A percentile compares a stretch with the other conserved stretches of the same genome.
Conservation (phyloP, 2,888 invertebrate species). For the Parascotia fuliginaria region DNA sequence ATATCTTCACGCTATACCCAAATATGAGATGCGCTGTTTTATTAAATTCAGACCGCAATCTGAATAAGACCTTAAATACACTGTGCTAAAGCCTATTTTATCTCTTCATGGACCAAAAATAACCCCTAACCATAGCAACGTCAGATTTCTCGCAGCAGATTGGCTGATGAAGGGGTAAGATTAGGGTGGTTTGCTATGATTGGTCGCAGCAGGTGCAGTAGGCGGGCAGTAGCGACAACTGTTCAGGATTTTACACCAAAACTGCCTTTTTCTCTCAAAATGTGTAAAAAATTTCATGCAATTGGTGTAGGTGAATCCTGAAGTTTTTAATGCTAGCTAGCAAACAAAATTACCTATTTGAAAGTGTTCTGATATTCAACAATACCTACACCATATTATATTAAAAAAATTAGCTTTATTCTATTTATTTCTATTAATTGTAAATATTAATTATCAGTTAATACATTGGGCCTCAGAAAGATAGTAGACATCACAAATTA, state of each 20-base stretch:
- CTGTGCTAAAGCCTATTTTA: conserved; percentile 25
- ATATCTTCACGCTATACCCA: conserved; percentile 57
- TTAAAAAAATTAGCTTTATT: no score
- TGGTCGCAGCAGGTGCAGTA: conserved; percentile 69
- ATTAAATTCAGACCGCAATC: conserved; percentile 54
- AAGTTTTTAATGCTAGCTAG: background rate
- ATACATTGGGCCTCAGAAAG: no score
- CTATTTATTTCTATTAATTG: no score
- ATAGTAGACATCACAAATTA: no score
- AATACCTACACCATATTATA: no score
- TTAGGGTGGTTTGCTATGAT: conserved; percentile 61
- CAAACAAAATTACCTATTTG: no score
- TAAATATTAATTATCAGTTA: no score
- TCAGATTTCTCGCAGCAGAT: conserved; percentile 71
- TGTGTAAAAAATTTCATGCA: conserved; percentile 13
- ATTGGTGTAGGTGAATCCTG: background rate
- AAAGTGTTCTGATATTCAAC: no score
- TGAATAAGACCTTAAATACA: conserved; percentile 32
- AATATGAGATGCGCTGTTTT: conserved; percentile 57
- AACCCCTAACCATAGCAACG: conserved; percentile 58
- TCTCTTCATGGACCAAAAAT: conserved; percentile 8
- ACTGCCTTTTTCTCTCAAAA: conserved; percentile 12
- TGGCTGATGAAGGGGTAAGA: conserved; percentile 62
- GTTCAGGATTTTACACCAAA: conserved; percentile 44
- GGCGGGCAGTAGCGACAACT: conserved; percentile 68